phyloP scores from a whole-genome alignment of 1,140 invertebrate genomes.

The Delia radicum region DNA sequence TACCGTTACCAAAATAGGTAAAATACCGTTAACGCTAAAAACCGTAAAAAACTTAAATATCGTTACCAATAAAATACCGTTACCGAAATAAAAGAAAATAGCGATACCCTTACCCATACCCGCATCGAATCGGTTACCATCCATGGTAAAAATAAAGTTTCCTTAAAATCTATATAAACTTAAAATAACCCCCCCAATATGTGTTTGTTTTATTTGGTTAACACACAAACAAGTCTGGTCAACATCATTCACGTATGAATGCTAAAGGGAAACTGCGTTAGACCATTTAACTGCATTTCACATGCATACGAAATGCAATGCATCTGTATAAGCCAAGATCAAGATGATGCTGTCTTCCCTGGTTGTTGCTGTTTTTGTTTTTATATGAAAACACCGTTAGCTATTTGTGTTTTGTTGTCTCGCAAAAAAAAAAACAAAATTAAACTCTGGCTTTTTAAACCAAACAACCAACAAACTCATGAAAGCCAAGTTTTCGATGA shows the following conservation, averaged over 20 bases:
- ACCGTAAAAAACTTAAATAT: no score
- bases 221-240: no score
- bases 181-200: background rate
- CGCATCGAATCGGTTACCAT: no score
- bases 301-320: background rate
- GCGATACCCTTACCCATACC: no score
- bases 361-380: background rate
- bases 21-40: no score
- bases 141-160: no score
- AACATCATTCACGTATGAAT: background rate
- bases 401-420: background rate
- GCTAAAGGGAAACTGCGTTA: background rate
- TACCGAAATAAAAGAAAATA: no score
- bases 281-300: background rate
- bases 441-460: background rate
- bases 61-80: no score
- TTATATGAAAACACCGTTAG: background rate
- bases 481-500: background rate
- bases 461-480: background rate
- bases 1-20: no score
- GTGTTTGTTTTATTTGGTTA: no score
- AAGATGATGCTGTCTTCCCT: background rate
- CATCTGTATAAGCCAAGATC: background rate
- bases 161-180: background rate
- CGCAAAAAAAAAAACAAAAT: background rate